Conservation (phyloP, 2,888 invertebrate genomes). For the Callyntrura guangdongensis region DNA sequence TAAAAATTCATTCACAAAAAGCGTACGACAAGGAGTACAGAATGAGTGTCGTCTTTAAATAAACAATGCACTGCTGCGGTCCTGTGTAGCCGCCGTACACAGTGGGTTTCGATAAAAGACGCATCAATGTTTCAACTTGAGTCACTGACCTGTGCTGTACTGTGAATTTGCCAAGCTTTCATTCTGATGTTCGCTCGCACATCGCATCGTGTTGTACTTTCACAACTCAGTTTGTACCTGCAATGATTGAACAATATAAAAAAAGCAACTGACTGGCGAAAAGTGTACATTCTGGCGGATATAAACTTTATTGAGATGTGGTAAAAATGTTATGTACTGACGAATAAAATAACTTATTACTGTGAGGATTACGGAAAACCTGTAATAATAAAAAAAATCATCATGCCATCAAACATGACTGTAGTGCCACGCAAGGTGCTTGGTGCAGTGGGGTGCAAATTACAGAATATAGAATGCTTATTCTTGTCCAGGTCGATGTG, state of each 20-base stretch:
- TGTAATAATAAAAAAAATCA: constrained; percentile 7
- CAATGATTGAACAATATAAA: constrained; percentile 39
- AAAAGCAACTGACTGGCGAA: neutral
- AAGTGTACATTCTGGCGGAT: neutral
- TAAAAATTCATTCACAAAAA: constrained; percentile 55
- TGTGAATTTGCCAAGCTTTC: neutral
- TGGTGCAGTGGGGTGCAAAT: neutral
- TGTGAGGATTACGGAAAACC: neutral
- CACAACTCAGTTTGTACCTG: neutral
- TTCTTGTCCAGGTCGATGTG: constrained; percentile 23
- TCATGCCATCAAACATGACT: neutral
- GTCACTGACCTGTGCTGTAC: constrained; percentile 68
- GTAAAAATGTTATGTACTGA: no score
- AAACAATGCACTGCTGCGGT: neutral
- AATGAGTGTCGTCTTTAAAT: constrained; percentile 20
- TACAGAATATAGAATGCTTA: neutral
- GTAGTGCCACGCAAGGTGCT: neutral
- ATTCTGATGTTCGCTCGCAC: neutral
- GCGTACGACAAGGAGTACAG: neutral
- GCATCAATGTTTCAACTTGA: neutral
- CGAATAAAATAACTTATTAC: constrained; percentile 60
- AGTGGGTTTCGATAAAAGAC: neutral
- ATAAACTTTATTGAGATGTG: neutral
- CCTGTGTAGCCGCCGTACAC: no score
- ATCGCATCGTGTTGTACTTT: neutral